Evolutionary conservation across 2,113 vertebrate genomes (phyloP), one percentile per base, ranked within the genome.

Genomic region (Menidia beryllina): DNA sequence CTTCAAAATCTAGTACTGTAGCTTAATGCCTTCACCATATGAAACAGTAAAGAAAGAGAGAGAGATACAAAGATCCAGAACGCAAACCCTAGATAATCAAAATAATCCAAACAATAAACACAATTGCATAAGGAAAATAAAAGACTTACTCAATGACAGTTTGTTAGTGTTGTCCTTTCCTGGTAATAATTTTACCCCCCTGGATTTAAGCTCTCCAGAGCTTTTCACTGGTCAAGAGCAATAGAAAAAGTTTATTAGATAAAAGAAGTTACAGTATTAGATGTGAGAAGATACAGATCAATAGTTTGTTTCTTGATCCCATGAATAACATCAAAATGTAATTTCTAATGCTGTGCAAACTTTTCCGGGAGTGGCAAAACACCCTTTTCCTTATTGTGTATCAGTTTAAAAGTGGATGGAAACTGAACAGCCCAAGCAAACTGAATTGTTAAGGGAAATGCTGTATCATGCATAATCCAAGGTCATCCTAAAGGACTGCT

Each of bases 171-270:
- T 96, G 95, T 98, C 96, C 96, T 97, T 98, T 91, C 96, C 97
- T 93, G 97, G 97, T 94, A 99, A 96, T 94, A 99, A 95, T 93
- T 99, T 99, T 94, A 98, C 97, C 93, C 97, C 97, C 96, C 97
- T 98, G 95, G 97, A 98, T 95, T 98, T 98, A 94, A 96, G 97
- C 95, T 98, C 97, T 96, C 97, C 97, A 92, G 97, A 95, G 94
- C 96, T 97, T 97, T 98, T 99, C 95, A 98, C 97, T 99, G 96
- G 92, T 95, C 91, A 91, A 94, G 92, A 93, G 93, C 94, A 95
- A 93, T 94, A 95, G 94, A 91, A 93, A 95, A 93, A 95, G 73
- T 85, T 63, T 69, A 88, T 89, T 82, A 82, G 63, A 85, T 69
- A 77, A 77, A 77, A 84, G 49, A 85, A 85, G 86, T 87, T 89